Base-by-base conservation (phyloP, 92 coral and sea anemone genomes). In the Epizoanthus ramosus region DNA sequence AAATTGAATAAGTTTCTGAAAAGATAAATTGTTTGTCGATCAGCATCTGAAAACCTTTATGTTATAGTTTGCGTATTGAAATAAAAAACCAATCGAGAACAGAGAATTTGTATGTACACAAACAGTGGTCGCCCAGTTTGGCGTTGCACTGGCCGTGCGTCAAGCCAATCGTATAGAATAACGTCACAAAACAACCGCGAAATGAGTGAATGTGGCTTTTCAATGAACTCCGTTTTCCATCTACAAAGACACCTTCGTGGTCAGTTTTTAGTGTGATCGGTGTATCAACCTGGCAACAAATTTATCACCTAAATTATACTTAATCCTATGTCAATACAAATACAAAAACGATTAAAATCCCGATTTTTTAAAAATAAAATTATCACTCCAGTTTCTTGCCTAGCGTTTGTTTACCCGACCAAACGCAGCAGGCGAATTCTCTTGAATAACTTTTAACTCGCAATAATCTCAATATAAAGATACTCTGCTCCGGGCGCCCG, bases 41-140 rank as follows among this genome's bases (percentile, higher is more conserved):
- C 45, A 59, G 63, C 41, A 76, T 37, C 64, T 59, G 50, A 39
- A 75, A 74, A 41, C 53, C 57, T 59, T 37, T 60, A 76, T 39
- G 81, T 47, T 69, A 9, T 69, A 77, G 41, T 61, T 77, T 12
- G 70, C 47, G 58, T 39, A 43, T 58, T 66, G 19, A 75, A 9
- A 63, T 57, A 23, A 25, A 74, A 74, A 53, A 25, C 47, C 79
- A 74, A 54, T 74, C 24, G 79, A 56, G 57, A 45, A 31, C 16
- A 8, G 80, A 28, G 21, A 58, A 58, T 39, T 57, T n/a, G 7
- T 75, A 58, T 60, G 71, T 37, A 77, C 21, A 77, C 82, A 77
- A 77, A 61, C 17, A n/a, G 75, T 33, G 75, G 75, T 45, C 50
- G 45, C 28, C 24, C 23, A 14, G 63, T 76, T 45, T 4, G 60